Conservation (phyloP, 2,888 invertebrate genomes). For the Microctonus brassicae region DNA sequence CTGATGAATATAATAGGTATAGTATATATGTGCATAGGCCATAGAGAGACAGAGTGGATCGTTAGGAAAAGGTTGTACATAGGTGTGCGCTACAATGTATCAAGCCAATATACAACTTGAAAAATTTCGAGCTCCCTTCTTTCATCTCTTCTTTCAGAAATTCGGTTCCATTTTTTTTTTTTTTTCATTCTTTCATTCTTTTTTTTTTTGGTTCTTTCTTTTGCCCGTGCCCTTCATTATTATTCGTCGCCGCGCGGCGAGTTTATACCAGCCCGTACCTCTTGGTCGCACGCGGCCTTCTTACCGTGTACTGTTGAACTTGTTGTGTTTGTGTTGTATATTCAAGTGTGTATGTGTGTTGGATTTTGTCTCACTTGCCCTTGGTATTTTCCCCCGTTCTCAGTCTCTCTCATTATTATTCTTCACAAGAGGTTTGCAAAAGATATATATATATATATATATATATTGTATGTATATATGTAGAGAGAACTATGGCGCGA, state of each 20-base stretch:
- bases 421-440: constrained; percentile 40
- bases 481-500: constrained; percentile 30
- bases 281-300: constrained; percentile 46
- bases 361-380: constrained; percentile 33
- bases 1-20: not conserved
- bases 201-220: constrained; percentile 9
- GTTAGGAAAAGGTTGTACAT: constrained; percentile 24
- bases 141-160: constrained; percentile 1
- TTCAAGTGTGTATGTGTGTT: not conserved
- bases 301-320: constrained; percentile 35
- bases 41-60: not conserved
- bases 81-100: constrained; percentile 27
- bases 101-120: constrained; percentile 11
- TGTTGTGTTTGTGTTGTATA: constrained; percentile 3
- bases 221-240: constrained; percentile 52
- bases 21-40: not conserved
- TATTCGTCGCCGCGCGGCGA: constrained; percentile 55
- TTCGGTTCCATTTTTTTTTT: not conserved
- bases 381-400: constrained; percentile 34
- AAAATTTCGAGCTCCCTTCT: constrained; percentile 1
- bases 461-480: too few relatives aligned
- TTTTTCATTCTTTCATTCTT: too few relatives aligned
- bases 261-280: constrained; percentile 41
- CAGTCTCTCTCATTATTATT: constrained; percentile 49
- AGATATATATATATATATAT: constrained; percentile 25